Base-by-base conservation (phyloP, 1,140 invertebrate species). In the Drosophila persimilis region DNA sequence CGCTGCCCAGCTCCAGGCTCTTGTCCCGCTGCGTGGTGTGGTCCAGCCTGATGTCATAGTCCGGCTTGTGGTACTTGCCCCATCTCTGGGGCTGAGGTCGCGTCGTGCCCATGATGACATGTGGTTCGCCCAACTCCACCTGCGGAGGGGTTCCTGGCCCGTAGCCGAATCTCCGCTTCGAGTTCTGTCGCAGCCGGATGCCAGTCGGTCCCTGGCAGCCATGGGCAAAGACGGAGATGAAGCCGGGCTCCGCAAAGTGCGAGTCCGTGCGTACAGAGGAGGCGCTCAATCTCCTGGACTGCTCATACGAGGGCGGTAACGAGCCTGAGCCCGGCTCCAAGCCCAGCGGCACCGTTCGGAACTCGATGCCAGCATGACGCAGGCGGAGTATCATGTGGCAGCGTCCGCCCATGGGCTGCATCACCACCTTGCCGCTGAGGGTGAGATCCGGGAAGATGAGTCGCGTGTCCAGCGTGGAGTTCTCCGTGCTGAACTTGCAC, bases 171-270 rank as follows among this genome's bases (percentile, higher is more conserved):
- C 90, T 74, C 1, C 90, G 83, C 44, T 91, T 91, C 6, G 86
- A 91, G 24, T 90, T 91, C 64, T 90, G 90, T 0, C 90, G 75
- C 6, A 89, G 44, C 15, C 84, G 72, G 5, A 91, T 90, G 6
- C 85, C 88, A 46, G 51, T 90, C 3, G 90, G 85, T 50, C 89
- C 93, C 79, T 95, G 93, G 80, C 96, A 97, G 1, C 95, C 95
- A 53, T 96, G 96, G 1, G 96, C 96, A 81, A 96, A 96, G 0
- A 97, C 95, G 11, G 95, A 96, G 20, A 96, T 95, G 67, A 96
- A 96, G 26, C 95, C 94, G 0, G 95, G 96, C 80, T 97, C 95
- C 0, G 96, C 93, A 69, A 96, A 96, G 76, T 96, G 96, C 0
- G 95, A 96, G 75, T 96, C 95, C 0, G 96, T 96, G 83, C 95